Evolutionary conservation across 2,113 vertebrate genomes (phyloP), one percentile per base, ranked within the genome.

Genomic region (Halichoerus grypus): DNA sequence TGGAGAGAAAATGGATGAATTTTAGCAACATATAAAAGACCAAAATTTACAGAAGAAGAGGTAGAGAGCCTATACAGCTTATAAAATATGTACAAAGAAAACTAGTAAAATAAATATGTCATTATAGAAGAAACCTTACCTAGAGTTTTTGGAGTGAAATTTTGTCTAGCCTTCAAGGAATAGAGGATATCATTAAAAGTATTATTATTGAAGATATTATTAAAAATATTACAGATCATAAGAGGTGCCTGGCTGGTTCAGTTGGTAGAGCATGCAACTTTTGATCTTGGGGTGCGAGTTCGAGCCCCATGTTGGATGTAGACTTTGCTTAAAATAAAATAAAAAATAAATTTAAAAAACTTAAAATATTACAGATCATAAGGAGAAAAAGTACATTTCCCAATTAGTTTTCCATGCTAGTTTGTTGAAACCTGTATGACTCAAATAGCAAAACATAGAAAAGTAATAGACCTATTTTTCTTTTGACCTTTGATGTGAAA

Each of bases 381-480:
- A 49, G 22, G 88, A 84, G 79, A 55, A n/a, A 18, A 33, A 24
- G 19, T 26, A 88, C 12, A 3, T 46, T 82, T 71, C 51, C 33
- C 33, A 94, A 42, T 14, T 63, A 69, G 36, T 72, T 90, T 91
- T 5, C 49, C 15, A 59, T 59, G 33, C 4, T 55, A 22, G 28
- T 95, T 93, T 86, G 81, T 51, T 71, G 6, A 74, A 94, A 74
- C 22, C 53, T 21, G 3, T 69, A 19, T 90, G 92, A 92, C 8
- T n/a, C 51, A 51, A 92, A 95, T 24, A 97, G 46, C 26, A 94
- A 80, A 85, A 84, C 8, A 49, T 69, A 91, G 28, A 79, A 83
- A 96, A 74, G 31, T 57, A 9, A 57, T 55, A 72, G 21, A 74
- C 42, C 19, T 59, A 69, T 59, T 94, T 96, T 95, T 76, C 55